Evolutionary conservation across 2,888 invertebrate species (phyloP).

Genomic region (Sicus ferrugineus): DNA sequence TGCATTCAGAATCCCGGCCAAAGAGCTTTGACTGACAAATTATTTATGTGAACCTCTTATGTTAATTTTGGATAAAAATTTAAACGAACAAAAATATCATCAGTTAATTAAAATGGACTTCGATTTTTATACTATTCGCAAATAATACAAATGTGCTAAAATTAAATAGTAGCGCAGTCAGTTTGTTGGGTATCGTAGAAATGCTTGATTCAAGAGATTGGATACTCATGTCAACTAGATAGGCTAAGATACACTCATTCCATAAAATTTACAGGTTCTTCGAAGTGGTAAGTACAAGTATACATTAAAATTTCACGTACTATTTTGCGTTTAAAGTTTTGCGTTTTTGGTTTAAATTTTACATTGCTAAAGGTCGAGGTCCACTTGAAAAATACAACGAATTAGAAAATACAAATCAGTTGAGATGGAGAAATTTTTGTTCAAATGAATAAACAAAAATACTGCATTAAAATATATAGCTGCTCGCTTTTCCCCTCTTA

Average conservation of each 20-base stretch:
- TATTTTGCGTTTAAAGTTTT: conserved; percentile 4
- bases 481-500: background rate
- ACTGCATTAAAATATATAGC: too few relatives aligned
- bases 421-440: conserved; percentile 64
- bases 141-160: conserved; percentile 30
- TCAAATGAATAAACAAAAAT: too few relatives aligned
- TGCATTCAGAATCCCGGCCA: conserved; percentile 58
- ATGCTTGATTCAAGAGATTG: conserved; percentile 14
- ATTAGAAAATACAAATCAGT: conserved; percentile 42
- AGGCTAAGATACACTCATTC: conserved; percentile 8
- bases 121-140: conserved; percentile 56
- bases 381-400: conserved; percentile 55
- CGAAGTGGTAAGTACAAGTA: conserved; percentile 33
- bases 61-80: conserved; percentile 47
- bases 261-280: conserved; percentile 23
- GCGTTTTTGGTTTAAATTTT: conserved; percentile 35
- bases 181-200: background rate
- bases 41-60: conserved; percentile 48
- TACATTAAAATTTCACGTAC: conserved; percentile 9
- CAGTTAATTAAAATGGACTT: conserved; percentile 62
- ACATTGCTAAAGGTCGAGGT: conserved; percentile 63
- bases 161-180: too few relatives aligned
- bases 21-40: conserved; percentile 64
- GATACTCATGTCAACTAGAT: conserved; percentile 8
- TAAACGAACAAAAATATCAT: conserved; percentile 65